Evolutionary conservation across 2,113 vertebrate species (phyloP), one percentile per base, ranked within the genome.

Genomic region (Tor tambroides): DNA sequence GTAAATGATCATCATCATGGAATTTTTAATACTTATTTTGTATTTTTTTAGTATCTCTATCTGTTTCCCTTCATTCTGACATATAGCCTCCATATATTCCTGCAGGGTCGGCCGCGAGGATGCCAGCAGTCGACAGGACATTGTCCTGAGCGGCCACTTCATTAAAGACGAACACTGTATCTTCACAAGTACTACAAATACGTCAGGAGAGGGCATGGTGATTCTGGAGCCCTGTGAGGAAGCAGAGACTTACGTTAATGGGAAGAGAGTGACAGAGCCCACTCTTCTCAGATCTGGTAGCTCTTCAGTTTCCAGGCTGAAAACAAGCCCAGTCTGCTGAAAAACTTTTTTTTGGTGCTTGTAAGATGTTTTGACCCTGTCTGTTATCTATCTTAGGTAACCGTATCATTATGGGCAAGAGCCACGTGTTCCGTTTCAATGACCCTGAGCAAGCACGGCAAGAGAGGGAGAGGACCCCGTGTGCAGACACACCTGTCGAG

Each of bases 361-460:
- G 61, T 28, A 30, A 26, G 46, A 59, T 15, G 49, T 72, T 65
- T 81, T 46, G 14, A 61, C 65, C 35, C 28, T 9, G 10, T 51
- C 26, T 80, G 43, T 28, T 74, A 41, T 21, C 2, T 23, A 10
- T 61, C 32, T 84, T 85, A 99, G 98, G 98, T 75, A 99, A 99
- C 89, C 97, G 98, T 75, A 99, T 99, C 92, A 98, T 99, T 92
- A 98, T 99, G 98, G 98, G 98, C 0, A 99, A 99, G 92, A 99
- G 97, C 94, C 98, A 99, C 0, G 97, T 99, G 72, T 99, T 99
- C 90, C 97, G 98, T 79, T 99, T 98, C 93, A 99, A 96, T 74
- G 97, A 99, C 92, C 98, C 98, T 0, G 98, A 99, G 94, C 98
- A 99, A 94, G 98, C 98, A 0, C 96, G 98, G 7, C 95, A 99